Base-by-base conservation (phyloP, 2,113 vertebrate species). In the Anhinga anhinga region DNA sequence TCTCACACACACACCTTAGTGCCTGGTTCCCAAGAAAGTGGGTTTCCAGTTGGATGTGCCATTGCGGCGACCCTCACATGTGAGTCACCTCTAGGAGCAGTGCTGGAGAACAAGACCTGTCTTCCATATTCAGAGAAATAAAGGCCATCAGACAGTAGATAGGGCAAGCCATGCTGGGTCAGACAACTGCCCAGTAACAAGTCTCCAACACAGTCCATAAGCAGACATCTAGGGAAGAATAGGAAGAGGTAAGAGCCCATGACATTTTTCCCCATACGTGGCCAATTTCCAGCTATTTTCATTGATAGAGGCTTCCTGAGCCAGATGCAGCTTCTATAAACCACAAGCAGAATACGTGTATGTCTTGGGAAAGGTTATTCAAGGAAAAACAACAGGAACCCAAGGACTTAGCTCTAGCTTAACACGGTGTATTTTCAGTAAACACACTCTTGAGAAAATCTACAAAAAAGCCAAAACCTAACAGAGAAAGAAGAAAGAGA, bases 61-160 rank as follows among this genome's bases (percentile, higher is more conserved):
- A 30, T 23, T 29, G 22, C 1, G 2, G 12, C 2, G 3, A 11
- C 34, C n/a, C 22, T 86, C 10, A 5, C 5, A 8, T 0, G 0
- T 3, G 1, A 76, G 36, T 22, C 3, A 50, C 53, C 23, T 44
- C 40, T 52, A 40, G 71, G 72, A 88, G 22, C 47, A 72, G 17
- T 22, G n/a, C 21, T 76, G 47, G 36, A 47, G 21, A 65, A 12
- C 25, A 82, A 94, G 53, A 42, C 34, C 23, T 25, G 11, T 19
- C 17, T 38, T 45, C 25, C 9, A 1, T 22, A 56, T 20, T 23
- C 50, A 83, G 36, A 34, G 21, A 52, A 77, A 53, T 36, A 25
- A 84, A 36, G 56, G 22, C 42, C n/a, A 45, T 19, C 13, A 25
- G 40, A 20, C 26, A 59, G 59, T 3, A 34, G 17, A 27, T 2